Evolutionary conservation across 92 coral and sea anemone genomes (phyloP), one percentile per base, ranked within the genome.

Genomic region (Heteractis magnifica): DNA sequence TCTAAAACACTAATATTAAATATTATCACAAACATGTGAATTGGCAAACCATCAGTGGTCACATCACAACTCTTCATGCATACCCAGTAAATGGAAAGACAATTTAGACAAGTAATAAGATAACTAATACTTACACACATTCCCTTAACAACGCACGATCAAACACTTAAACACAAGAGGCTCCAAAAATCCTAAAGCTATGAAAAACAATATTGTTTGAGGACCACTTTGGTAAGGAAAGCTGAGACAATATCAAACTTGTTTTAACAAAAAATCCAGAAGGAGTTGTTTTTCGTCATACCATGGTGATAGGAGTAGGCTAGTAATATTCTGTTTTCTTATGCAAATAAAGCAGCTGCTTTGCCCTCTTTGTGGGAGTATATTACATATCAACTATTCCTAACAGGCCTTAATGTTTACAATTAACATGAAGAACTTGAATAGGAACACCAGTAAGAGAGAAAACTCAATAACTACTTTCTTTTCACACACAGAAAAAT

Each of bases 271-370:
- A 79, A 26, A 50, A 77, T 50, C 84, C 60, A 76, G 19, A 51
- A 55, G 84, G 75, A 59, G 79, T 65, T 72, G 58, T 60, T 75
- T 80, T 62, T 62, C 55, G 82, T 16, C 59, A 15, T 76, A 14
- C 70, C 90, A 83, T 90, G 82, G 93, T 48, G 85, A 90, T 88
- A 55, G 49, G 75, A 64, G 44, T 52, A 70, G 55, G 51, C 82
- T 84, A 65, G 77, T 78, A 89, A 88, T 89, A 93, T 89, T 87
- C 85, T 60, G 77, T 77, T 92, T 91, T 91, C 87, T 92, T 82
- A 93, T 93, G 98, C 81, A 86, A 93, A 93, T 93, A 55, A 20
- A 56, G 60, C 95, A 93, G 90, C 90, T 93, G 98, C 88, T 77
- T 18, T 74, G 79, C 49, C 85, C 81, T 80, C 83, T 87, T 89